phyloP scores from a whole-genome alignment of 1,140 invertebrate species.

The Apolygus lucorum region DNA sequence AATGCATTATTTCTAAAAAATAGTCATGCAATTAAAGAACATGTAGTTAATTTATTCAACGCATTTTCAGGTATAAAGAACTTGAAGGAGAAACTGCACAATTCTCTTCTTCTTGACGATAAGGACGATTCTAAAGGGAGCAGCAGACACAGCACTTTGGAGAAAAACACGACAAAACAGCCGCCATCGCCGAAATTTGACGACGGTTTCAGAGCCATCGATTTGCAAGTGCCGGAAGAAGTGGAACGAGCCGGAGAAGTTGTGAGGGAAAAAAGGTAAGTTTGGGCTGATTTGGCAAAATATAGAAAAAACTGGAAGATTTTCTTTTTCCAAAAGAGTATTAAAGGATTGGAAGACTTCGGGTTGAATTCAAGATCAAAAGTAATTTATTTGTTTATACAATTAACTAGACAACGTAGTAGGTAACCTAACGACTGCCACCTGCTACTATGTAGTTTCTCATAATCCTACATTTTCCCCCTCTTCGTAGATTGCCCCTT shows the following conservation, averaged over 20 bases:
- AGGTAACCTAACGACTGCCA: too few relatives aligned
- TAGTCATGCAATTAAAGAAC: too few relatives aligned
- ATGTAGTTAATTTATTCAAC: too few relatives aligned
- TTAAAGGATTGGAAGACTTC: too few relatives aligned
- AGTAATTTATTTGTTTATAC: too few relatives aligned
- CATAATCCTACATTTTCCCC: too few relatives aligned
- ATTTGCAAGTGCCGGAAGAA: conserved; percentile 48
- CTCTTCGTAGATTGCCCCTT: too few relatives aligned
- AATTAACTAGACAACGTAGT: too few relatives aligned
- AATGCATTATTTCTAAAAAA: too few relatives aligned
- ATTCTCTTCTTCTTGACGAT: conserved; percentile 23
- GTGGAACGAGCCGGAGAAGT: conserved; percentile 60
- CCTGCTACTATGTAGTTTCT: too few relatives aligned
- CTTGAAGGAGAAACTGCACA: conserved; percentile 38
- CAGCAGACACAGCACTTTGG: conserved; percentile 21
- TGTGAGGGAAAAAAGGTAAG: conserved; percentile 50
- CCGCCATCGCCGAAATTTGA: conserved; percentile 20
- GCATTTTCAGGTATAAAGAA: conserved; percentile 35
- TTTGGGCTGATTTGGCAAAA: conserved; percentile 31
- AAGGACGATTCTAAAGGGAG: conserved; percentile 24
- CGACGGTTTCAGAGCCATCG: conserved; percentile 20
- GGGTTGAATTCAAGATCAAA: too few relatives aligned
- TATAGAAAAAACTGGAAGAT: conserved; percentile 8
- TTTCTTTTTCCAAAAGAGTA: not conserved
- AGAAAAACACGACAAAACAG: conserved; percentile 26